Evolutionary conservation across 2,797 vertebrate species (phyloP).

Genomic region (Cyprinella venusta): DNA sequence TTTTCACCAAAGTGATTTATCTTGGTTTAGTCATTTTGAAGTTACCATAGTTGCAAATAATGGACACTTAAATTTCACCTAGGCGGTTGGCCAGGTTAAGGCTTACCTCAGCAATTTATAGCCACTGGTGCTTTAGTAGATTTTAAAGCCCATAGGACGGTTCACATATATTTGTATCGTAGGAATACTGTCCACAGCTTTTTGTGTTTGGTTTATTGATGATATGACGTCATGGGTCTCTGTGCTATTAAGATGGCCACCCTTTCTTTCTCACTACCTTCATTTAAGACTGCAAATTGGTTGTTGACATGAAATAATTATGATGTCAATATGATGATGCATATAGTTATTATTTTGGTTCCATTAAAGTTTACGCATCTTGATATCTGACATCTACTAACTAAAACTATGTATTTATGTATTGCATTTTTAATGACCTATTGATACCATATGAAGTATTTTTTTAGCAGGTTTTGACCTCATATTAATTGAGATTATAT

Average conservation of each 20-base stretch:
- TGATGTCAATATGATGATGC: neutral
- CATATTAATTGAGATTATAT: neutral
- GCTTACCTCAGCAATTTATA: constrained; percentile 44
- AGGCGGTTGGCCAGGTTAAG: constrained; percentile 32
- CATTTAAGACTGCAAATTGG: neutral
- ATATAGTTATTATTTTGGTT: neutral
- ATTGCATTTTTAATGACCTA: neutral
- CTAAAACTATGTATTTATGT: neutral
- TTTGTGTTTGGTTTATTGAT: constrained; percentile 25
- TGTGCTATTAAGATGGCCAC: constrained; percentile 29
- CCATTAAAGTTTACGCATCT: neutral
- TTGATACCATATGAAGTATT: neutral
- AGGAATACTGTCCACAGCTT: constrained; percentile 16
- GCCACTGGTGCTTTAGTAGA: constrained; percentile 20
- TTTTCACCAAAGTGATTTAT: constrained; percentile 76
- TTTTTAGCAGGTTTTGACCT: neutral
- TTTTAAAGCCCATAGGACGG: constrained; percentile 25
- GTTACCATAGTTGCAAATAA: constrained; percentile 48
- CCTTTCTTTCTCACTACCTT: neutral
- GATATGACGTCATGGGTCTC: constrained; percentile 30
- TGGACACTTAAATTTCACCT: constrained; percentile 35
- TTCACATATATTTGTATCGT: constrained; percentile 22
- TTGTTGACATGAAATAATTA: neutral
- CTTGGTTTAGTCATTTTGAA: constrained; percentile 62
- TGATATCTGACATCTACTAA: neutral